Evolutionary conservation across 2,888 invertebrate genomes (phyloP).

Genomic region (Xanthia togata): DNA sequence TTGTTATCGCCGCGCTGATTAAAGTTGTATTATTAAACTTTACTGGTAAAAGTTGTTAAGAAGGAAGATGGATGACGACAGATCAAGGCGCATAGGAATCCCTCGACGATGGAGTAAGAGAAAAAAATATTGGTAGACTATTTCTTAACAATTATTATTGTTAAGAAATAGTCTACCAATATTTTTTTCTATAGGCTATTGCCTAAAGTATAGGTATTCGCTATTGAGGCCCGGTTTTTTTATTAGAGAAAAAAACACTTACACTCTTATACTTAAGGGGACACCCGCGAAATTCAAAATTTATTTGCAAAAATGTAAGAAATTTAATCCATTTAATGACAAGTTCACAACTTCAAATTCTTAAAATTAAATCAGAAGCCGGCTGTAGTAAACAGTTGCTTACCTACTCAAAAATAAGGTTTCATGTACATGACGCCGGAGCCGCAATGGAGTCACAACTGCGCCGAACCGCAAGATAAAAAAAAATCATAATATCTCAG

Average conservation of each 20-base stretch:
- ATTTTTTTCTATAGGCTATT: no score
- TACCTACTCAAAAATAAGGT: no score
- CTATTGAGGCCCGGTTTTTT: background rate
- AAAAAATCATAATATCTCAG: no score
- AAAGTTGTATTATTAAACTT: constrained; percentile 10
- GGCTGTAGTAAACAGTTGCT: background rate
- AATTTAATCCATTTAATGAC: no score
- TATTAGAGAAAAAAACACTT: background rate
- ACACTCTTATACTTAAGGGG: background rate
- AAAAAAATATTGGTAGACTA: background rate
- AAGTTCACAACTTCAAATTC: background rate
- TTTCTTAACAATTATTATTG: background rate
- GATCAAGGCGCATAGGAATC: constrained; percentile 26
- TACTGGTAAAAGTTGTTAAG: constrained; percentile 8
- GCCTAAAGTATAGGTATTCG: background rate
- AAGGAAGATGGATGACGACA: constrained; percentile 34
- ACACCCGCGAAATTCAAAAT: background rate
- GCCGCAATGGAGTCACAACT: no score
- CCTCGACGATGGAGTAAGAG: constrained; percentile 14
- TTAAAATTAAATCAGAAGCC: background rate
- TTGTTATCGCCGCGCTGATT: constrained; percentile 7
- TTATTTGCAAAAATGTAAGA: background rate
- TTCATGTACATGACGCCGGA: no score
- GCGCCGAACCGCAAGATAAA: no score
- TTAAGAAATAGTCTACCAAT: no score